Conservation (phyloP, 2,888 invertebrate species). For the Cantharis rufa region DNA sequence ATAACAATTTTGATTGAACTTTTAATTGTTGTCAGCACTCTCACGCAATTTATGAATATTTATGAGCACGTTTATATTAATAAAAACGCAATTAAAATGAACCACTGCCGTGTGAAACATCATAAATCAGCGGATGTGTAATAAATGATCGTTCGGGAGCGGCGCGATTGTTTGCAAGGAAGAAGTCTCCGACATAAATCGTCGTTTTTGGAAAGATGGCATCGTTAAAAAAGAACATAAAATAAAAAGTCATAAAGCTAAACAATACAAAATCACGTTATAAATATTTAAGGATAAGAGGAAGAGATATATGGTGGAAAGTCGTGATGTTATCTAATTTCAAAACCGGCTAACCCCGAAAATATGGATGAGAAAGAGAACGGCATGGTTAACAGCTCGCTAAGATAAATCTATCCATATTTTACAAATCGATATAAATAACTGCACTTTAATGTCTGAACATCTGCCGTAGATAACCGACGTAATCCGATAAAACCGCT, state of each 20-base stretch:
- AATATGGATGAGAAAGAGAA: conserved; percentile 10
- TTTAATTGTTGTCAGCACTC: neutral
- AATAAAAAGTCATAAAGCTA: conserved; percentile 9
- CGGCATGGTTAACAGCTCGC: conserved; percentile 18
- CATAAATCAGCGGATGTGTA: neutral
- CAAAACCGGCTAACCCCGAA: conserved; percentile 7
- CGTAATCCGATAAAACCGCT: conserved; percentile 34
- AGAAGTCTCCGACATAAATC: neutral
- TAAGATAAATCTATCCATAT: conserved; percentile 30
- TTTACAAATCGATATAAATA: conserved; percentile 41
- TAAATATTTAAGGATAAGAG: conserved; percentile 11
- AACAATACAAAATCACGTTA: conserved; percentile 10
- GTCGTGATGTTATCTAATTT: conserved; percentile 15
- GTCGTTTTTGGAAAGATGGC: neutral
- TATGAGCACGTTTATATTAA: neutral
- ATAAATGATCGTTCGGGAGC: neutral
- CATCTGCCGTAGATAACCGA: conserved; percentile 42
- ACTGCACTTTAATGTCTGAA: conserved; percentile 42
- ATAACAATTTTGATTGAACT: neutral
- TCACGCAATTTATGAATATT: neutral
- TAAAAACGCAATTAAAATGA: neutral
- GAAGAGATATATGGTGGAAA: conserved; percentile 12
- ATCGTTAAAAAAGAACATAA: conserved; percentile 1
- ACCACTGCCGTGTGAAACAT: neutral
- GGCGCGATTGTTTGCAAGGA: neutral